phyloP scores from a whole-genome alignment of 2,888 invertebrate species.

The Lithodes maja region DNA sequence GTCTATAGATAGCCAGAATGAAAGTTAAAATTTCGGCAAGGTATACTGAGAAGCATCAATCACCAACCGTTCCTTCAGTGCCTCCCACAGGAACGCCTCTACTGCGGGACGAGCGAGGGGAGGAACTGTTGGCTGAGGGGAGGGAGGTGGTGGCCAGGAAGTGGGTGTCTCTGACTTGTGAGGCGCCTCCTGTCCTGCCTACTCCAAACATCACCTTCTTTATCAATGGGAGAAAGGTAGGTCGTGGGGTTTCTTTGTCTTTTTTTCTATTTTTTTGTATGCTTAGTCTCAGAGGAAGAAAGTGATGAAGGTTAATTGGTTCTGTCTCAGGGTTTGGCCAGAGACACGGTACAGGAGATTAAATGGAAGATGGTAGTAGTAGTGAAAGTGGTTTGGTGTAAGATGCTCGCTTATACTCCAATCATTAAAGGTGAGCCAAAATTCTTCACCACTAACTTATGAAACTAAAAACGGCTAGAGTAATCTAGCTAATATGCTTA shows the following conservation, averaged over 20 bases:
- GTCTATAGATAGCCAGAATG: too few relatives aligned
- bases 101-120: constrained; percentile 37
- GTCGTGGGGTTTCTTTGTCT: not conserved
- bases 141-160: constrained; percentile 45
- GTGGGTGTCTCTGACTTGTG: constrained; percentile 39
- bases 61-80: not conserved
- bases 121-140: constrained; percentile 32
- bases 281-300: not conserved
- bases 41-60: too few relatives aligned
- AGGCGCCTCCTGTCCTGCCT: constrained; percentile 39
- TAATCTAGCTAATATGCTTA: too few relatives aligned
- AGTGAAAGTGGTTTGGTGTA: too few relatives aligned
- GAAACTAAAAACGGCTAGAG: too few relatives aligned
- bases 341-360: not conserved
- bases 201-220: constrained; percentile 44
- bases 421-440: too few relatives aligned
- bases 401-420: too few relatives aligned
- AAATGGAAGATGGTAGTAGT: not conserved
- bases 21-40: too few relatives aligned
- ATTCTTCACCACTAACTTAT: too few relatives aligned
- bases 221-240: constrained; percentile 33
- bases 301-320: too few relatives aligned
- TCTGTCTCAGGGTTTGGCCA: too few relatives aligned
- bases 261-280: not conserved
- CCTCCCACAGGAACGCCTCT: constrained; percentile 36